Evolutionary conservation across 1,140 invertebrate genomes (phyloP), one percentile per base, ranked within the genome.

Genomic region (Polypedilum pembai): DNA sequence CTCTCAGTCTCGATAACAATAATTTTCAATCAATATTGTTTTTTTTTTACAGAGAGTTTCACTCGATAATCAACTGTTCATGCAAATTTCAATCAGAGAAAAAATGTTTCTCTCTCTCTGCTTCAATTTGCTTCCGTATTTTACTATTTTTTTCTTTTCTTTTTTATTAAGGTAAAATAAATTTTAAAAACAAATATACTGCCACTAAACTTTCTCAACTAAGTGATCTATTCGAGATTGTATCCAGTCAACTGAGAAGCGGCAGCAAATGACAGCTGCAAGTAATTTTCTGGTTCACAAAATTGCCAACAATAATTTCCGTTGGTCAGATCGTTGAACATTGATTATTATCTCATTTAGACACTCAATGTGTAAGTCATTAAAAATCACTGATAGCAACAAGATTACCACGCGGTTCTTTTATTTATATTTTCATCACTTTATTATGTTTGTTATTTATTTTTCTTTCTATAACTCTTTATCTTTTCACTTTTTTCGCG

Each of bases 241-340:
- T n/a, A 56, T 56, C 45, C 45, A 56, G 45, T 56, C 45, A 56
- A 56, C n/a, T 56, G 45, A 56, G n/a, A 56, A 56, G 12, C n/a
- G n/a, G 45, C 24, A 33, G 45, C 45, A 56, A 4, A 10, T 45
- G 41, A 56, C 12, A 4, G 45, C 8, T 45, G 41, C 8, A 1
- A 8, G 41, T 56, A 56, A 56, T 56, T 56, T 56, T 56, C 12
- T 56, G 45, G 45, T 56, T 56, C 45, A 56, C 12, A 33, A 56
- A 56, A 56, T 56, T n/a, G 45, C 45, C 45, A 56, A 56, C 45
- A 56, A 33, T 33, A 33, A 56, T 56, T 56, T 56, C 45, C 45
- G 45, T 56, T 56, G 45, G n/a, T n/a, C 45, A n/a, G 45, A 56
- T 56, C 45, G 15, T 56, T 56, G 10, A 56, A 3, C n/a, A 56